Conservation (phyloP, 2,797 vertebrate species). For the Borostomias antarcticus region DNA sequence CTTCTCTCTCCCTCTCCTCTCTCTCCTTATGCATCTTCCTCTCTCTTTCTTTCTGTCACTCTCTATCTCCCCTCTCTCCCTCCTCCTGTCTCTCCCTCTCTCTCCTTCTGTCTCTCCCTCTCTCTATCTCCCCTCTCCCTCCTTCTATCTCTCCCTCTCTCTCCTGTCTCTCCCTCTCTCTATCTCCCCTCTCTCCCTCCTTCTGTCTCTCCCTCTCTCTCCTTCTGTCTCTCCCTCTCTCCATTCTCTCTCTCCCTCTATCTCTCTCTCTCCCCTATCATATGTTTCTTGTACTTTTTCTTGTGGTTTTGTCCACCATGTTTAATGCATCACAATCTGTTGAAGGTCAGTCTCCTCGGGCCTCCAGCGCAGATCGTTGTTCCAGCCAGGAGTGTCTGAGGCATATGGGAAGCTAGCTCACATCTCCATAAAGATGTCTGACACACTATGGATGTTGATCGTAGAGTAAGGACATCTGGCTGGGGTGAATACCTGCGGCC, state of each 20-base stretch:
- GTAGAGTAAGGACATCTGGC: background rate
- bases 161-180: background rate
- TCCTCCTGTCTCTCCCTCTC: too few species aligned
- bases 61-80: background rate
- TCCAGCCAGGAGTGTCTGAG: background rate
- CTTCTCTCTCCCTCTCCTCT: background rate
- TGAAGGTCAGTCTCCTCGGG: constrained; percentile 14
- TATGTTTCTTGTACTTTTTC: too few species aligned
- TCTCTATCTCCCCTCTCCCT: too few species aligned
- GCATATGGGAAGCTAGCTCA: constrained; percentile 11
- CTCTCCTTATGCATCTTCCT: too few species aligned
- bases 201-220: background rate
- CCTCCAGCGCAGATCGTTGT: background rate
- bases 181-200: too few species aligned
- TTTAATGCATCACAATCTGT: constrained; percentile 32
- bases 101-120: background rate
- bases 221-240: background rate
- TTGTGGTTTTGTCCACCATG: constrained; percentile 5
- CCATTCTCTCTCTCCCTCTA: too few species aligned
- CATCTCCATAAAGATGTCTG: constrained; percentile 25
- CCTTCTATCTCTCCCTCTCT: background rate
- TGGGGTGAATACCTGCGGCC: constrained; percentile 4
- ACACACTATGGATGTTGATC: constrained; percentile 10
- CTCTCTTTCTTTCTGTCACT: too few species aligned
- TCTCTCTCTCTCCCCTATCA: background rate